Conservation (phyloP, 2,888 invertebrate genomes). For the Euproctis similis region DNA sequence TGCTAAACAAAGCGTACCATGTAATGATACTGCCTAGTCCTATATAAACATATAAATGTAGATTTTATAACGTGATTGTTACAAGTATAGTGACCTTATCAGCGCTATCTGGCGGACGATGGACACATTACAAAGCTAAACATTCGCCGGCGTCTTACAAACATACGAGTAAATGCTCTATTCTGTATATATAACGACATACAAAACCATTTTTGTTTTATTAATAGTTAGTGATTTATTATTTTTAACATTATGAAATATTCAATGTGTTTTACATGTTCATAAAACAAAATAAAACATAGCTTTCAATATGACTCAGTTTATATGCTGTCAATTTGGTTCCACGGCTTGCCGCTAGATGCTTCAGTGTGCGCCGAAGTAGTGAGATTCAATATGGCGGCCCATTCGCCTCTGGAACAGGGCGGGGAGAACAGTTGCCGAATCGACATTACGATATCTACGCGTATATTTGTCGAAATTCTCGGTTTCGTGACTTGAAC, state of each 20-base stretch:
- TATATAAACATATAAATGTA: slow-evolving; percentile 24
- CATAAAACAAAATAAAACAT: slow-evolving; percentile 2
- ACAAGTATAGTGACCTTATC: slow-evolving; percentile 20
- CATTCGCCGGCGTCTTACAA: slow-evolving; percentile 5
- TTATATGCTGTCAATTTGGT: slow-evolving; percentile 27
- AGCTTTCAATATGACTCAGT: slow-evolving; percentile 6
- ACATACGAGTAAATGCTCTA: neutral
- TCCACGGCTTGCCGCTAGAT: slow-evolving; percentile 50
- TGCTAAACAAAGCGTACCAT: slow-evolving; percentile 13
- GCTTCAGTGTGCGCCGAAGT: slow-evolving; percentile 40
- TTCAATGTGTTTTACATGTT: too few relatives aligned
- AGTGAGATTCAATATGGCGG: slow-evolving; percentile 62
- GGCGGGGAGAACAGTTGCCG: slow-evolving; percentile 73
- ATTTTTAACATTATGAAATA: too few relatives aligned
- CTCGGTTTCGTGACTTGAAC: slow-evolving; percentile 67
- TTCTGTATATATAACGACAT: too few relatives aligned
- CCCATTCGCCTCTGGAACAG: slow-evolving; percentile 71
- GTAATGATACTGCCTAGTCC: slow-evolving; percentile 11
- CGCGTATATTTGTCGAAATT: slow-evolving; percentile 70
- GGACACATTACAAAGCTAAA: slow-evolving; percentile 15
- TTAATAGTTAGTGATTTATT: too few relatives aligned
- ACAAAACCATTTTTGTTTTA: too few relatives aligned
- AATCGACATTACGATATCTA: slow-evolving; percentile 68
- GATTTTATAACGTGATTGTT: slow-evolving; percentile 20
- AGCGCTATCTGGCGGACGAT: slow-evolving; percentile 36